These are phyloP conservation scores for Spicauda simplicius DNA, from an alignment of 2,888 invertebrate species.

Conservation along the genomic window DNA sequence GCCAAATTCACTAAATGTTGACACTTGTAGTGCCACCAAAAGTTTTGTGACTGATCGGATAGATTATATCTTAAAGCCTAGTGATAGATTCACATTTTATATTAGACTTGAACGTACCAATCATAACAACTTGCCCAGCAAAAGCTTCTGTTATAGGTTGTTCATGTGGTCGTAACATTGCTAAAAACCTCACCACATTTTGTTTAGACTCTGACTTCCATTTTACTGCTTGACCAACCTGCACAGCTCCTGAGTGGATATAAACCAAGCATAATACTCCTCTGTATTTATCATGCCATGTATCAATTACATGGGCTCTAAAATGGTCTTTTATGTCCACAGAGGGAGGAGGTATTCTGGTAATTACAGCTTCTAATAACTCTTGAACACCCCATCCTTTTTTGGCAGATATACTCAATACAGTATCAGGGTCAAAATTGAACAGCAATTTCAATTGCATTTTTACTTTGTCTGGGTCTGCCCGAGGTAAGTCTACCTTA, in stretches of 20 bases:
- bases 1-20: too few species aligned
- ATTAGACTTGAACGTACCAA: slow-evolving; percentile 70
- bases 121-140: slow-evolving; percentile 97
- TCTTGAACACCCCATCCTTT: slow-evolving; percentile 92
- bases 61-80: not conserved
- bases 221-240: slow-evolving; percentile 90
- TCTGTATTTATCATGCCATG: slow-evolving; percentile 95
- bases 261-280: slow-evolving; percentile 92
- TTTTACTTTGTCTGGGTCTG: slow-evolving; percentile 92
- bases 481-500: slow-evolving; percentile 97
- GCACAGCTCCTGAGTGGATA: slow-evolving; percentile 90
- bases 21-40: too few species aligned
- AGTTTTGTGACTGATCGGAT: too few species aligned
- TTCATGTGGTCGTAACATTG: slow-evolving; percentile 92
- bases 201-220: slow-evolving; percentile 89
- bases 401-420: slow-evolving; percentile 96
- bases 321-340: slow-evolving; percentile 86
- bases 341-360: slow-evolving; percentile 90
- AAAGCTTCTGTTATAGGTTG: slow-evolving; percentile 86
- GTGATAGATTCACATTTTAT: not conserved
- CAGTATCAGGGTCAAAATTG: slow-evolving; percentile 89
- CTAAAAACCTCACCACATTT: slow-evolving; percentile 92
- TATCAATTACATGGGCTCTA: slow-evolving; percentile 95
- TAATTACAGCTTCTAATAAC: slow-evolving; percentile 91
- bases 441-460: slow-evolving; percentile 92